Conservation (phyloP, 2,888 invertebrate genomes). For the Lutraria lutraria region DNA sequence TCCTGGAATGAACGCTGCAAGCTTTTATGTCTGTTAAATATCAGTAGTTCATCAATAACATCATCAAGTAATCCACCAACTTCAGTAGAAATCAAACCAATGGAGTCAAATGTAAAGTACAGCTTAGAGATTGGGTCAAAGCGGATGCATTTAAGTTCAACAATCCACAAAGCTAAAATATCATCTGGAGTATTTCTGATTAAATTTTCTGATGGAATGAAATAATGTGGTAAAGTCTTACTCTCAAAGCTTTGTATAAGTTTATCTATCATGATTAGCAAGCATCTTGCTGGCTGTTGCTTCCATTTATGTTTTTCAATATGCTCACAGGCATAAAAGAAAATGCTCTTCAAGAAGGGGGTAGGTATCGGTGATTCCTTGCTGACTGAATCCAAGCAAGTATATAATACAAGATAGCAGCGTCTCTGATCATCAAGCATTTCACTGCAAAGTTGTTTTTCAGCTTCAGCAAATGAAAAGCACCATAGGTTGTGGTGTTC, state of each 20-base stretch:
- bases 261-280: slow-evolving; percentile 38
- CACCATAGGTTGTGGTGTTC: background rate
- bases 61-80: slow-evolving; percentile 40
- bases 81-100: slow-evolving; percentile 38
- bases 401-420: slow-evolving; percentile 4
- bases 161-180: background rate
- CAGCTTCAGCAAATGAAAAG: slow-evolving; percentile 22
- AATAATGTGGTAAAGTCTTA: slow-evolving; percentile 49
- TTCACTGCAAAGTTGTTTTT: background rate
- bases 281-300: slow-evolving; percentile 38
- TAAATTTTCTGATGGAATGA: slow-evolving; percentile 47
- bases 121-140: slow-evolving; percentile 25
- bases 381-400: background rate
- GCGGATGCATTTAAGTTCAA: background rate
- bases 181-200: background rate
- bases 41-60: slow-evolving; percentile 36
- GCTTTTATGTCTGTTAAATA: background rate
- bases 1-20: background rate
- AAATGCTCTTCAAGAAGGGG: slow-evolving; percentile 42
- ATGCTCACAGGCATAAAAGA: slow-evolving; percentile 55
- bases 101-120: slow-evolving; percentile 41
- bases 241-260: slow-evolving; percentile 13
- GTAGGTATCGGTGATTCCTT: background rate
- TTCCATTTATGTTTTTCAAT: slow-evolving; percentile 38
- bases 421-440: background rate